Conservation (phyloP, 1,140 invertebrate species). For the Trypoxylus dichotomus region DNA sequence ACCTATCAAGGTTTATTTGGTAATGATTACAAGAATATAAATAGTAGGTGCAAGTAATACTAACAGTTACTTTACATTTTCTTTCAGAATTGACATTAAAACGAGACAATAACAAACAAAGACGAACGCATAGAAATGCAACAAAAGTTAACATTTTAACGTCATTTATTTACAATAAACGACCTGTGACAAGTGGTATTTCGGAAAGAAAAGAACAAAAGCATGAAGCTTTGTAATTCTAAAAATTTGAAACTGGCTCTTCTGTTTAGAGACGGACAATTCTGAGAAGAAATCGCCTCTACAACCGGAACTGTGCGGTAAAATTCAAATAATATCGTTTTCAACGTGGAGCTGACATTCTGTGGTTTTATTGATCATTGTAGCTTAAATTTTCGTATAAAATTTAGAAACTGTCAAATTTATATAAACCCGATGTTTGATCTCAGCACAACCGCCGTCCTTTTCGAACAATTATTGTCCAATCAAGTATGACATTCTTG, state of each 20-base stretch:
- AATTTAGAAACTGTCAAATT: slow-evolving; percentile 23
- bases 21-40: too few relatives aligned
- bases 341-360: slow-evolving; percentile 7
- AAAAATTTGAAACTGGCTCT: background rate
- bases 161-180: slow-evolving; percentile 1
- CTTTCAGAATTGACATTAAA: background rate
- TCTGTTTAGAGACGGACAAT: slow-evolving; percentile 18
- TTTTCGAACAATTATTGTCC: background rate
- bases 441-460: background rate
- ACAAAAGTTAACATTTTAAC: background rate
- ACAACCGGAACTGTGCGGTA: slow-evolving; percentile 15
- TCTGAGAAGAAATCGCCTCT: slow-evolving; percentile 15
- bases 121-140: background rate
- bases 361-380: slow-evolving; percentile 16
- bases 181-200: background rate
- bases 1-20: too few relatives aligned
- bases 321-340: slow-evolving; percentile 17
- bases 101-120: background rate
- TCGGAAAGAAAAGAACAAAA: background rate
- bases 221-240: background rate
- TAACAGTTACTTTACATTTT: background rate
- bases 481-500: slow-evolving; percentile 19
- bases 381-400: slow-evolving; percentile 23
- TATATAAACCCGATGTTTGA: slow-evolving; percentile 12
- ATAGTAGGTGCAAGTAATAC: too few relatives aligned